These are phyloP conservation scores for Pseudomyrmex dendroicus DNA, from an alignment of 1,140 invertebrate species.

Conservation along the genomic window DNA sequence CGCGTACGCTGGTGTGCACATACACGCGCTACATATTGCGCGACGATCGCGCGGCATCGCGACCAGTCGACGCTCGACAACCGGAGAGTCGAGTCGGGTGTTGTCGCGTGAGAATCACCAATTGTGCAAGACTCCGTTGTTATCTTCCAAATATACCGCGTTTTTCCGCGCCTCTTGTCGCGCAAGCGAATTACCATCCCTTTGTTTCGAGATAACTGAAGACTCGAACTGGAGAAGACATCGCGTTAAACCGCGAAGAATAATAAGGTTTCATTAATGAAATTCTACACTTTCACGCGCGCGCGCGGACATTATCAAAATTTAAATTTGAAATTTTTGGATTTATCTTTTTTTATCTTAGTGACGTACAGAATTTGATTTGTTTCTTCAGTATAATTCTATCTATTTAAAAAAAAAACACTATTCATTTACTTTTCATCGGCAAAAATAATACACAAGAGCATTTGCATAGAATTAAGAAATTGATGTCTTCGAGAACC, in stretches of 20 bases:
- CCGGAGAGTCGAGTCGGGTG: conserved; percentile 59
- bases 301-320: not conserved
- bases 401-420: no score
- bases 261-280: conserved; percentile 9
- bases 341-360: no score
- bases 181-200: not conserved
- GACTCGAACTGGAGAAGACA: no score
- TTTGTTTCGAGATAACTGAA: no score
- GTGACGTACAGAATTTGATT: no score
- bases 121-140: conserved; percentile 25
- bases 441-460: no score
- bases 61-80: conserved; percentile 70
- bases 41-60: conserved; percentile 42
- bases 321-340: not conserved
- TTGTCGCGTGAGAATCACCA: conserved; percentile 8
- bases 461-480: not conserved
- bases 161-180: not conserved
- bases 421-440: no score
- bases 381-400: no score
- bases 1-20: not conserved
- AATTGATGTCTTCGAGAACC: not conserved
- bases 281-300: no score
- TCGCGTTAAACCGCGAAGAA: conserved; percentile 1
- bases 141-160: conserved; percentile 6
- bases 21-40: conserved; percentile 64